phyloP scores from a whole-genome alignment of 2,888 invertebrate genomes.

The Cerastis leucographa region DNA sequence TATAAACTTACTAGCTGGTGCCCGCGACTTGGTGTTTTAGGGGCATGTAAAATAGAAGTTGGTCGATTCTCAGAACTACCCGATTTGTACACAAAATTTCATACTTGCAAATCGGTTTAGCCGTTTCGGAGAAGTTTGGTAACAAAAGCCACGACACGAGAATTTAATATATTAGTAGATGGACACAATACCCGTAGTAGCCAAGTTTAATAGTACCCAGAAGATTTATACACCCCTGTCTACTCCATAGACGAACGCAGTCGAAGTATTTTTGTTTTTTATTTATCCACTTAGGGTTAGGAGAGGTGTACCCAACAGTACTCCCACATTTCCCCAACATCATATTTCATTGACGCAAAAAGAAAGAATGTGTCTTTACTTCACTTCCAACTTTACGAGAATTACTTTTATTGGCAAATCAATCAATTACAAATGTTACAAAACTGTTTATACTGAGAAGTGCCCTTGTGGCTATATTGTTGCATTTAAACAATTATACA shows the following conservation, averaged over 20 bases:
- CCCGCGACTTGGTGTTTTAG: too few relatives aligned
- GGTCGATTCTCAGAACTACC: too few relatives aligned
- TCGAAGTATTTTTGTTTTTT: neutral
- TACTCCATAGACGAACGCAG: neutral
- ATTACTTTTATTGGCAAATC: conserved; percentile 26
- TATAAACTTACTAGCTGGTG: too few relatives aligned
- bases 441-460: neutral
- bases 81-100: too few relatives aligned
- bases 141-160: too few relatives aligned
- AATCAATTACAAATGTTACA: conserved; percentile 35
- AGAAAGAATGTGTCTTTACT: conserved; percentile 1
- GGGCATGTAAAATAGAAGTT: too few relatives aligned
- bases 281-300: neutral
- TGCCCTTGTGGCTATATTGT: conserved; percentile 34
- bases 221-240: neutral
- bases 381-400: conserved; percentile 5
- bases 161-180: too few relatives aligned
- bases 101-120: too few relatives aligned
- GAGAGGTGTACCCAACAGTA: neutral
- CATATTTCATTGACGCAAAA: conserved; percentile 7
- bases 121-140: too few relatives aligned
- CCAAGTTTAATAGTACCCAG: too few relatives aligned
- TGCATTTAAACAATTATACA: conserved; percentile 45
- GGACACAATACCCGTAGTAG: too few relatives aligned
- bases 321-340: neutral